A percentile compares a stretch with the other conserved stretches of the same genome.
These are phyloP conservation scores for Chaetodon auriga DNA, from an alignment of 2,113 vertebrate species.

Conservation along the genomic window DNA sequence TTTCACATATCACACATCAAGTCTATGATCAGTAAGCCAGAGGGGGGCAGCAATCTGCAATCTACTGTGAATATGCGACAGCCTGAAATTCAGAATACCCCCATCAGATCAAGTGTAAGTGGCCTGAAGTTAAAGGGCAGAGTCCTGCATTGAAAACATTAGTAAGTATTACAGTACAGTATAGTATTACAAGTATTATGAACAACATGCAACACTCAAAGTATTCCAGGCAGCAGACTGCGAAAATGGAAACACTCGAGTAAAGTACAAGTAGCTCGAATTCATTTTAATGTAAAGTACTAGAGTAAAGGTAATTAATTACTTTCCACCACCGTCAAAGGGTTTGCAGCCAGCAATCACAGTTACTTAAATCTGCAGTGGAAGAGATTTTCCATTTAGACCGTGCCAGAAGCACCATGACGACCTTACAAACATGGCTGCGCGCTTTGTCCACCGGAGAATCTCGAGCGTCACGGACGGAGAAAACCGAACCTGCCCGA, in stretches of 20 bases:
- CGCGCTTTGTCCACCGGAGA: not conserved
- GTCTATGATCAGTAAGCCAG: not conserved
- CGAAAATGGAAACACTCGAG: not conserved
- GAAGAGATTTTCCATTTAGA: not conserved
- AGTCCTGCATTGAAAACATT: too few species aligned
- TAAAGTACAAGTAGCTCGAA: not conserved
- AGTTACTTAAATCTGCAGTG: not conserved
- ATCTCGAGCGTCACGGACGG: conserved; percentile 59
- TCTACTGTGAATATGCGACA: not conserved
- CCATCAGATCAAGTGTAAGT: not conserved
- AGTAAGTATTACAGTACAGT: too few species aligned
- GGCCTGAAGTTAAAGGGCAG: not conserved
- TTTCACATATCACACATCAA: not conserved
- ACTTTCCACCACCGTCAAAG: not conserved
- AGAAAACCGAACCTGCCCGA: conserved; percentile 73
- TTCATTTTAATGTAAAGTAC: not conserved
- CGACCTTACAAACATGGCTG: conserved; percentile 50
- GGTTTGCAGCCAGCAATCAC: too few species aligned
- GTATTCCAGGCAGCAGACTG: too few species aligned
- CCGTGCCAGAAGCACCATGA: not conserved
- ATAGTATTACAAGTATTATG: too few species aligned
- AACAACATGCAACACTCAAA: too few species aligned
- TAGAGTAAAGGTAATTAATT: not conserved
- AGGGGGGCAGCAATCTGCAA: not conserved
- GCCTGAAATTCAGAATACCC: not conserved